Evolutionary conservation across 2,113 vertebrate genomes (phyloP), one percentile per base, ranked within the genome.

Genomic region (Apus apus): DNA sequence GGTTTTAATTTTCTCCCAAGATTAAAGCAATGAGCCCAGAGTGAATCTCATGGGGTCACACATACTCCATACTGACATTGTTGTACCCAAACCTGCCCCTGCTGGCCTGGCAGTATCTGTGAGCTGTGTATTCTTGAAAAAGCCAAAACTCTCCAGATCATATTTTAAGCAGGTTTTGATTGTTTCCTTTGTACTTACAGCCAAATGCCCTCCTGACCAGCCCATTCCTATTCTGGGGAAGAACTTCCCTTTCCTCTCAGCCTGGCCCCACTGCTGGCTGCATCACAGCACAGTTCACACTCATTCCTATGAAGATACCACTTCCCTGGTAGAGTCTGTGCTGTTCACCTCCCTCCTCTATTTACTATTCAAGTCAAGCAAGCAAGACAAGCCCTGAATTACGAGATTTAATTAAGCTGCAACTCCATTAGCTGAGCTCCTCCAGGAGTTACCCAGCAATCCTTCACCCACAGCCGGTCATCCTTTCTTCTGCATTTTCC

Each of bases 321-420:
- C 56, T 84, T 56, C 17, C 56, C 56, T 62, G 13, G 12, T 18
- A 68, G 15, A 53, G 13, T 71, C 6, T 66, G 30, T 5, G 8
- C 18, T 60, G 0, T 68, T 48, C 79, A 27, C 53, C 74, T 89
- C 51, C 51, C 74, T 89, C 48, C 51, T 81, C 61, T 67, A 61
- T 78, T 91, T 83, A 70, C 54, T 57, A 26, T 45, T 79, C 83
- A 61, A 73, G 78, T 71, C 54, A 77, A 61, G 77, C 71, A 92
- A 93, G 54, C 51, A 54, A 72, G 54, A 30, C 40, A 78, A 71
- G 20, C 29, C 50, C 8, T 70, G 64, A 94, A 83, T 66, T 50
- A 83, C 86, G 86, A 92, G 45, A 45, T 79, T 92, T 96, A 96
- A 95, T 96, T 88, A 94, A 89, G 51, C 54, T 76, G 72, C 76